Conservation (phyloP, 2,113 vertebrate species). For the Leptosomus discolor region DNA sequence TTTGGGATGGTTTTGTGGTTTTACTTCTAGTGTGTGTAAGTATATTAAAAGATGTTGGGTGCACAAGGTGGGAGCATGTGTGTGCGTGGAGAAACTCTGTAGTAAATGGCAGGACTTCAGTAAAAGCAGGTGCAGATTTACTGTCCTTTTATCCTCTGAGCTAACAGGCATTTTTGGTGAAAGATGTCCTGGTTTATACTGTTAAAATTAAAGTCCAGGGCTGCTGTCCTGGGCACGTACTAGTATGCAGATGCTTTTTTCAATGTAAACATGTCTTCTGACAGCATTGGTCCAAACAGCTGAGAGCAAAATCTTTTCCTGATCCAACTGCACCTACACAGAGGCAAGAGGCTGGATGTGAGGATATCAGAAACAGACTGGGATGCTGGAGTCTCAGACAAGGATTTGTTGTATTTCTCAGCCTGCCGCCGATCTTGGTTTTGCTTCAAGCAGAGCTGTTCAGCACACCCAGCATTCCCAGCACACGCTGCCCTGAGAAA, state of each 20-base stretch:
- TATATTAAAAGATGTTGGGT: not conserved
- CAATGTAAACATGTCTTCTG: not conserved
- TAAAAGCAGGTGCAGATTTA: not conserved
- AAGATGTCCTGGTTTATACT: not conserved
- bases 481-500: not conserved
- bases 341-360: not conserved
- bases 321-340: accelerated
- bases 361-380: not conserved
- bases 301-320: not conserved
- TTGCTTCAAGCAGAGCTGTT: not conserved
- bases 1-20: not conserved
- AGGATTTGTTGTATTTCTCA: not conserved
- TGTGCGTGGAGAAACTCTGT: not conserved
- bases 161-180: not conserved
- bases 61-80: accelerated
- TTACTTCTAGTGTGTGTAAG: not conserved
- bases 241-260: not conserved
- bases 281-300: not conserved
- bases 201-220: not conserved
- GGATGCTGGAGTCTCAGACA: not conserved
- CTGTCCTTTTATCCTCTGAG: not conserved
- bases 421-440: not conserved
- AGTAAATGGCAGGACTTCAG: not conserved
- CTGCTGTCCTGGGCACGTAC: accelerated
- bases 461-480: not conserved